Conservation (phyloP, 92 coral and sea anemone genomes). For the Parazoanthus darwini region DNA sequence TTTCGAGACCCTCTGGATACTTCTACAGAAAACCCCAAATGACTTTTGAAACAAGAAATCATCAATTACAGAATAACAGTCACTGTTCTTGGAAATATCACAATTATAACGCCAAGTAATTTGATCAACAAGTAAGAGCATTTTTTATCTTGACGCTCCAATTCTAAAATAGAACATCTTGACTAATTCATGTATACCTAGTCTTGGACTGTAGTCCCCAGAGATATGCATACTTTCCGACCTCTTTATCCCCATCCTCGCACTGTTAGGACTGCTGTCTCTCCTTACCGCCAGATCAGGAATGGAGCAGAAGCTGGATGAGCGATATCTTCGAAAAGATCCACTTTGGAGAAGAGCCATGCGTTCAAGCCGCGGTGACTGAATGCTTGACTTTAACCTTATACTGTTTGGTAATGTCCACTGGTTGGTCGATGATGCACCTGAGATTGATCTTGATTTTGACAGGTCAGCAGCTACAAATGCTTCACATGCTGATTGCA, state of each 20-base stretch:
- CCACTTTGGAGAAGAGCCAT: constrained; percentile 60
- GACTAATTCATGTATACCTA: constrained; percentile 42
- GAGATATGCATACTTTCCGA: constrained; percentile 79
- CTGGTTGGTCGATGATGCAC: constrained; percentile 71
- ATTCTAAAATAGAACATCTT: not conserved
- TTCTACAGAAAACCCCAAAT: no score
- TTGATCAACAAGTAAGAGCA: no score
- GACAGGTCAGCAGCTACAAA: constrained; percentile 89
- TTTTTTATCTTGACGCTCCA: not conserved
- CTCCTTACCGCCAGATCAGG: constrained; percentile 64
- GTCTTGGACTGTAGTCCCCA: constrained; percentile 62
- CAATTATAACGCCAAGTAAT: no score
- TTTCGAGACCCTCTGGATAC: no score
- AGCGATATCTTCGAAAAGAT: constrained; percentile 50
- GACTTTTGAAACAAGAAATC: no score
- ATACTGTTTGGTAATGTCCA: constrained; percentile 49
- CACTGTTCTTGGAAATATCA: no score
- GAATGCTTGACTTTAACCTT: constrained; percentile 53
- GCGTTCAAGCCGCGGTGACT: constrained; percentile 62
- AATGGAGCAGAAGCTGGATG: constrained; percentile 80
- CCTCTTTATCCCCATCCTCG: constrained; percentile 53
- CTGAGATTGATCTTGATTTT: constrained; percentile 92
- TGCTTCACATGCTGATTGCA: constrained; percentile 97
- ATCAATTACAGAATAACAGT: no score
- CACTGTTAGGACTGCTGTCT: constrained; percentile 48